Base-by-base conservation (phyloP, 2,797 vertebrate genomes). In the Lutjanus argentimaculatus region DNA sequence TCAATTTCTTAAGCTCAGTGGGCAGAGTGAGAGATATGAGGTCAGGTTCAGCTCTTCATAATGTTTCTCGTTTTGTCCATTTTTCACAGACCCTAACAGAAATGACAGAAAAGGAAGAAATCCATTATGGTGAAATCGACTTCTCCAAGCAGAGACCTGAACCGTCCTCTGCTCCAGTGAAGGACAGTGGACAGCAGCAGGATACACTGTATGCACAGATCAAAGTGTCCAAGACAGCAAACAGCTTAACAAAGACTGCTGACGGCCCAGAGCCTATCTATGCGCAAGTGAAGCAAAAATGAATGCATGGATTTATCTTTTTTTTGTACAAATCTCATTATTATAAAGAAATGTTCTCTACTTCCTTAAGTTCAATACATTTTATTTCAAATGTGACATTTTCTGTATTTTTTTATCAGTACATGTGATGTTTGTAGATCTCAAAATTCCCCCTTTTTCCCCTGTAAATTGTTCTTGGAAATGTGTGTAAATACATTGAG, bases 71-170 rank as follows among this genome's bases (percentile, higher is more conserved):
- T 67, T 49, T 64, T 2, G 3, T 51, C 2, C 7, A 2, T 40
- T 73, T 75, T 65, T 55, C n/a, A 36, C 72, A 88, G 86, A 61
- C 9, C 15, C 46, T 8, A 22, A 19, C 22, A 13, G 25, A 17
- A 25, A 19, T 17, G 9, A 2, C 21, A 17, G 30, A 48, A 51
- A 19, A 17, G 2, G 86, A 80, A n/a, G 75, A 84, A 4, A 13
- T 90, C 82, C 87, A 86, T 30, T 88, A 90, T 16, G 86, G 74
- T 55, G 85, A 87, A 53, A 68, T 88, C 9, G 46, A 79, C 45
- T 85, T 86, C 56, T 80, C 79, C 36, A 69, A 53, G 40, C 8
- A 13, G 15, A n/a, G 8, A 49, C 2, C 6, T 13, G 30, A 45
- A 48, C 5, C 49, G 0, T 43, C 42, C 17, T 42, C n/a, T 1